phyloP scores from a whole-genome alignment of 1,140 invertebrate species.

The Homarus americanus region DNA sequence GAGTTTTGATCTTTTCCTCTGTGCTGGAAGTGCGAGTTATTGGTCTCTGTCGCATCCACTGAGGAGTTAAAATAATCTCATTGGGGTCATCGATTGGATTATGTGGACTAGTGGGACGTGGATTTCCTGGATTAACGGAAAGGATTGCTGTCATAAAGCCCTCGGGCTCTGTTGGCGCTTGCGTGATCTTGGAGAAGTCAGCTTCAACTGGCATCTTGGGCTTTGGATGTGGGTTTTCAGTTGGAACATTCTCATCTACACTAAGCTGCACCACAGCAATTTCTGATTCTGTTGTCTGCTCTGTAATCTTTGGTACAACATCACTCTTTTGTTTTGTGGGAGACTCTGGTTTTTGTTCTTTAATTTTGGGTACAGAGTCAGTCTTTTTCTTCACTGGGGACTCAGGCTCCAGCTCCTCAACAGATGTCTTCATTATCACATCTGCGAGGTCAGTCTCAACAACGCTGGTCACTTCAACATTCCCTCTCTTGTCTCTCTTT shows the following conservation, averaged over 20 bases:
- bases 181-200: neutral
- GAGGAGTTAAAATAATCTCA: slow-evolving; percentile 73
- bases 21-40: slow-evolving; percentile 64
- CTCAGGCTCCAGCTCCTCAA: slow-evolving; percentile 33
- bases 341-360: slow-evolving; percentile 24
- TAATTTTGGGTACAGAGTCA: slow-evolving; percentile 8
- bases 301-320: slow-evolving; percentile 1
- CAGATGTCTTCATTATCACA: slow-evolving; percentile 46
- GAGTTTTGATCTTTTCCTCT: slow-evolving; percentile 57
- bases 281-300: slow-evolving; percentile 50
- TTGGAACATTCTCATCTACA: neutral
- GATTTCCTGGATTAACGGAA: slow-evolving; percentile 14
- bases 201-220: neutral
- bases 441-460: slow-evolving; percentile 58
- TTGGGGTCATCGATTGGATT: slow-evolving; percentile 60
- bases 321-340: slow-evolving; percentile 23
- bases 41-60: slow-evolving; percentile 75
- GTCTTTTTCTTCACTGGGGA: slow-evolving; percentile 25
- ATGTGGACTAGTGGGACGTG: slow-evolving; percentile 51
- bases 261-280: slow-evolving; percentile 50
- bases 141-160: slow-evolving; percentile 46
- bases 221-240: neutral
- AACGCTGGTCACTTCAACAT: slow-evolving; percentile 28
- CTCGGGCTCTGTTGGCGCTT: slow-evolving; percentile 2
- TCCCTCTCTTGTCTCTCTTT: slow-evolving; percentile 35